Base-by-base conservation (phyloP, 2,888 invertebrate species). In the Ligdia adustata region DNA sequence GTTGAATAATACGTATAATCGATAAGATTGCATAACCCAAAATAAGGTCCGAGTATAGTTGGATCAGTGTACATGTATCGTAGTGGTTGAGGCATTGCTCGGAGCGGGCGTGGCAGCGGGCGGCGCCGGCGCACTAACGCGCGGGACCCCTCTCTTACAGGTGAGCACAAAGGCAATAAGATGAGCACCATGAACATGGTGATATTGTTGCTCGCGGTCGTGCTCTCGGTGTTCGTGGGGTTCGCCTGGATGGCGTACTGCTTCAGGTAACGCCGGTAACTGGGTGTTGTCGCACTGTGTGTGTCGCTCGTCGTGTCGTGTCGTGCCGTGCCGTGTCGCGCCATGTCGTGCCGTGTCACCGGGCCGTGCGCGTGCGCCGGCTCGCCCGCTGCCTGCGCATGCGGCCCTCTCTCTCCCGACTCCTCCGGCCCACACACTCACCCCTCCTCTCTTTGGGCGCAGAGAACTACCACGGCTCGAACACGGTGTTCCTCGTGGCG, bases 391-490 rank as follows among this genome's bases (percentile, higher is more conserved):
- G 62, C 60, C 64, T 64, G 27, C 26, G 42, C 49, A 55, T 55
- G 41, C 14, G 65, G 55, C 56, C 57, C 22, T 6, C 22, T 60
- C 60, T 58, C 61, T 40, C 42, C 59, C 63, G n/a, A n/a, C n/a
- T 62, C 65, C 60, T 72, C 72, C 66, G 62, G n/a, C n/a, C n/a
- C n/a, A 78, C 82, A 83, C 67, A 79, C 72, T 57, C 67, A 79
- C 72, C 67, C 71, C 69, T 82, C 83, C 82, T 84, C 82, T 84
- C 78, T 89, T 87, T 86, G 83, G 88, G 83, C 91, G 92, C 94
- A 97, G 97, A 96, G 94, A 96, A 96, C 94, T 96, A 97, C 94
- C 96, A 97, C 94, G 97, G 97, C 93, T 97, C 97, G 92, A 97
- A 97, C 94, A 97, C 97, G 93, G 96, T 97, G 92, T 96, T 96